These are phyloP conservation scores for Bombus vancouverensis DNA, from an alignment of 1,140 invertebrate species.

Conservation along the genomic window DNA sequence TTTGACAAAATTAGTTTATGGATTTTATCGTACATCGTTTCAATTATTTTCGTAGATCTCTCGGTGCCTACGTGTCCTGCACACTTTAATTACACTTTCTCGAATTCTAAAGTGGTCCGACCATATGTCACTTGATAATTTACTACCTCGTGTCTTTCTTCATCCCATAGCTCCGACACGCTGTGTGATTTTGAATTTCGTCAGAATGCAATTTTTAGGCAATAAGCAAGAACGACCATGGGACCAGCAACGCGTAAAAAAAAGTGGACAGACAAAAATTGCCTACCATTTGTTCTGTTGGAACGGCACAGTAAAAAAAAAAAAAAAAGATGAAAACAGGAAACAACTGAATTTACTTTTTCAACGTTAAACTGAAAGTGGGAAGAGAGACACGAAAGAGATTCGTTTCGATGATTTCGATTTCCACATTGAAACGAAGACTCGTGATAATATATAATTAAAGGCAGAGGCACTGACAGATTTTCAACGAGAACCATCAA, in stretches of 20 bases:
- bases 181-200: neutral
- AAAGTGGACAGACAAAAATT: neutral
- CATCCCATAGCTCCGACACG: too few relatives aligned
- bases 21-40: too few relatives aligned
- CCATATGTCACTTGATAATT: too few relatives aligned
- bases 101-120: too few relatives aligned
- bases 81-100: too few relatives aligned
- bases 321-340: neutral
- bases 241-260: neutral
- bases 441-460: slow-evolving; percentile 42
- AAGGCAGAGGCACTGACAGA: neutral
- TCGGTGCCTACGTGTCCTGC: too few relatives aligned
- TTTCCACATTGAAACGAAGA: neutral
- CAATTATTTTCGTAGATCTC: too few relatives aligned
- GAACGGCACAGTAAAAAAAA: neutral
- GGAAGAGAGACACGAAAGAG: neutral
- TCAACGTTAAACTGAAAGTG: neutral
- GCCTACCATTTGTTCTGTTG: neutral
- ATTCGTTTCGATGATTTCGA: neutral
- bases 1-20: too few relatives aligned
- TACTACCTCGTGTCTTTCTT: too few relatives aligned
- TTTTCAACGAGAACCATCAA: slow-evolving; percentile 4
- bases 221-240: neutral
- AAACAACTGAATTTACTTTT: neutral
- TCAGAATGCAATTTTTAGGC: neutral